Evolutionary conservation across 2,797 vertebrate genomes (phyloP), one percentile per base, ranked within the genome.

Genomic region (Morelia viridis): DNA sequence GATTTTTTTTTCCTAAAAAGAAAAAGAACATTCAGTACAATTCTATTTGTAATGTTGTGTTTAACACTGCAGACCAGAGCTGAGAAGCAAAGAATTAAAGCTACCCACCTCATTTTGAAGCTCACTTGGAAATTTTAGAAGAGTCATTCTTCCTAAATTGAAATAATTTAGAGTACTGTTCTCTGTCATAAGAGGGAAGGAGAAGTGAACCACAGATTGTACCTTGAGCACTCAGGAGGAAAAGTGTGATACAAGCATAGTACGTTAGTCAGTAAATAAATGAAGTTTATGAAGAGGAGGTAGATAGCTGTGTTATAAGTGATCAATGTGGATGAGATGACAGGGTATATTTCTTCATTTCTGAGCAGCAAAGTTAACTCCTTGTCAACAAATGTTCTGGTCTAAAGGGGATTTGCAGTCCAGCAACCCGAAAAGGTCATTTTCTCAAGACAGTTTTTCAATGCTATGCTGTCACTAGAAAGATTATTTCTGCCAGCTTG

Each of bases 31-130:
- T 93, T 58, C 26, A 62, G 62, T 60, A 50, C 31, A 62, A 68
- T 19, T 90, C 90, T 89, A 89, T 86, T 92, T 92, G 35, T 90
- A 61, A 76, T 68, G 28, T 50, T 68, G 28, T 50, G 76, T 9
- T 71, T 31, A 76, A 35, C 65, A 68, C 65, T 68, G 13, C 12
- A 31, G n/a, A 12, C n/a, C 65, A 31, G 65, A 68, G n/a, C 0
- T 31, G 65, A 68, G n/a, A 68, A 12, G n/a, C 5, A 19, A 41
- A 76, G 6, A 76, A 41, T 41, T 19, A 41, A 41, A 76, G 41
- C 17, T 76, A 19, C 15, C 31, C 31, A 19, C 15, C 31, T 17
- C 17, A 41, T 76, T 7, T 19, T 76, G 31, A 76, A 76, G 0
- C 31, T 76, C 68, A 76, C 7, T 19, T 76, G 2, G 68, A 76